Base-by-base conservation (phyloP, 64 coral and sea anemone genomes). In the Acropora tenuis region DNA sequence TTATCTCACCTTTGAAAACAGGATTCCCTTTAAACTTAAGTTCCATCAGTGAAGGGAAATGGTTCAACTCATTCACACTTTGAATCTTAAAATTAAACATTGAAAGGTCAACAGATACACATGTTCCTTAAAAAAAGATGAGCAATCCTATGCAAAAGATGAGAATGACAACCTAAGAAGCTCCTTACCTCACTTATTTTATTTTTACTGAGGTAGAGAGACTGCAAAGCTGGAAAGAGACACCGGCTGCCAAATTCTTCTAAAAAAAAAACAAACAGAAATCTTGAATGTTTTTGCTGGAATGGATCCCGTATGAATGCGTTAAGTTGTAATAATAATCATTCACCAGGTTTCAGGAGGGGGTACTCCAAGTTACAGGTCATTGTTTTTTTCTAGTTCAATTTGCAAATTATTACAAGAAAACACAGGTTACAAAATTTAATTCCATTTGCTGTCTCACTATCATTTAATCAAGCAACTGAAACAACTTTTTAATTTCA, bases 21-120 rank as follows among this genome's bases (percentile, higher is more conserved):
- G 92, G 88, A 77, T 97, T 97, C 20, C 90, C 76, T 13, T 80
- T 83, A 30, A 94, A 94, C 45, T 79, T 88, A 4, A 99, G 45
- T 11, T 89, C 86, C 15, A 75, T 89, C 52, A 99, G 61, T 16
- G 73, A 15, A 44, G 45, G 89, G 19, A 99, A 63, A 65, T 84
- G 90, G 69, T 99, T 96, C 16, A 99, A 82, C 20, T 95, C 94
- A 83, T 94, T 93, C 1, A 99, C 42, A 77, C 94, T 96, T 76
- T 73, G 86, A 60, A 93, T 91, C 95, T 96, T 40, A 58, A 78
- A 65, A 52, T 5, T 16, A 5, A 15, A 71, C 19, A 8, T 3
- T 1, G 1, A 71, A 0, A 5, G 20, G 71, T 19, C 20, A 72
- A 5, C 2, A 55, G 52, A 55, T 55, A 55, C 10, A 10, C 52